Percentiles rank a stretch among this genome's conserved stretches.
These are phyloP conservation scores for Panagrolaimus sp. DNA, from an alignment of 1,140 invertebrate species.

Conservation along the genomic window DNA sequence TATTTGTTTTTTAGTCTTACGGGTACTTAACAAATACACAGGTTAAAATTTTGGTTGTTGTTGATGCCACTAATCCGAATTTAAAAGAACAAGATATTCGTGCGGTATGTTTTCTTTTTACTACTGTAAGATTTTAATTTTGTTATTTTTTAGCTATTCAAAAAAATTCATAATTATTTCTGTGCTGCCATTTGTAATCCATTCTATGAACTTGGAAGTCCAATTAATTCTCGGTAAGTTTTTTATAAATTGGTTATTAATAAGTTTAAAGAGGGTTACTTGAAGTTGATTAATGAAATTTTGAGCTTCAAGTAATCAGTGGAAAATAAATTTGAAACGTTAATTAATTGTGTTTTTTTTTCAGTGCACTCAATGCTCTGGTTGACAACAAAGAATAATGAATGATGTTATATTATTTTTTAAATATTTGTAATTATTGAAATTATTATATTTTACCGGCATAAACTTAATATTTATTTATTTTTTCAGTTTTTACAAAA, in stretches of 20 bases:
- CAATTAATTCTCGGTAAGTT: slow-evolving; percentile 40
- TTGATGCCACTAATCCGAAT: slow-evolving; percentile 37
- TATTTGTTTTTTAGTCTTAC: slow-evolving; percentile 50
- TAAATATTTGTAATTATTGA: not conserved
- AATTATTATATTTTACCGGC: not conserved
- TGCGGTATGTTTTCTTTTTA: slow-evolving; percentile 28
- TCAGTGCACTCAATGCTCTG: slow-evolving; percentile 7
- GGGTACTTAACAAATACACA: slow-evolving; percentile 54
- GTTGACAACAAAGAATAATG: slow-evolving; percentile 56
- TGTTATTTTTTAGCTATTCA: slow-evolving; percentile 39
- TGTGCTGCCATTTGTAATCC: slow-evolving; percentile 52
- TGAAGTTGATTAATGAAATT: no score
- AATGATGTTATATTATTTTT: not conserved
- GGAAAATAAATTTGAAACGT: no score
- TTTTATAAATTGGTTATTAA: not conserved
- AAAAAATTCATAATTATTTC: slow-evolving; percentile 45
- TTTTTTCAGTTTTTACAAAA: no score
- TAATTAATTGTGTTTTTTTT: not conserved
- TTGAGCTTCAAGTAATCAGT: not conserved
- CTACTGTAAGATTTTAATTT: not conserved
- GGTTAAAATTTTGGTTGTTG: slow-evolving; percentile 48
- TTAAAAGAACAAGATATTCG: slow-evolving; percentile 51
- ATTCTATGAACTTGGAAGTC: slow-evolving; percentile 42
- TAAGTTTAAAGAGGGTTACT: no score
- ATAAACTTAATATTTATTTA: not conserved